A percentile compares a stretch with the other conserved stretches of the same genome.
Evolutionary conservation across 2,113 vertebrate species (phyloP).

Genomic region (Macquaria ambigua): DNA sequence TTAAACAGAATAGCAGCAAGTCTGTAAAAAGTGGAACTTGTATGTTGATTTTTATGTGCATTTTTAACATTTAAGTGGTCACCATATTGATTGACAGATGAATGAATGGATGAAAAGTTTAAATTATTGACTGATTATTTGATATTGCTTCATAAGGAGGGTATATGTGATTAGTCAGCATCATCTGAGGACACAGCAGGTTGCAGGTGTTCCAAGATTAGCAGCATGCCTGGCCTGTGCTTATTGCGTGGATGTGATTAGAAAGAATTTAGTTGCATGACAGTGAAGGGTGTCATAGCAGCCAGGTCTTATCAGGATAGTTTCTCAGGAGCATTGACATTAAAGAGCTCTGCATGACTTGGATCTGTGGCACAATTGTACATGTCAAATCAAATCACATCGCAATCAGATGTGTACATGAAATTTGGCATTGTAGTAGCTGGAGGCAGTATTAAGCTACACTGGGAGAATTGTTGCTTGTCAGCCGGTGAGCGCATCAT

Average conservation of each 20-base stretch:
- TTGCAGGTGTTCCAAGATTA: conserved; percentile 28
- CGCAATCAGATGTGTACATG: conserved; percentile 31
- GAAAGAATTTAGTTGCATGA: conserved; percentile 51
- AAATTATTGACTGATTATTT: background rate
- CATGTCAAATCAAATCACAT: conserved; percentile 44
- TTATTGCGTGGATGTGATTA: conserved; percentile 44
- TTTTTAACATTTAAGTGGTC: background rate
- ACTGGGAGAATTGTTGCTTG: conserved; percentile 1
- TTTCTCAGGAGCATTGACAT: conserved; percentile 37
- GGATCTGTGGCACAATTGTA: conserved; percentile 39
- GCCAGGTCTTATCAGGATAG: conserved; percentile 40
- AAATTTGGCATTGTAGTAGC: conserved; percentile 26
- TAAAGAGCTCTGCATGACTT: conserved; percentile 45
- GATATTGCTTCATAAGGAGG: background rate
- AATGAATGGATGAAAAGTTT: background rate
- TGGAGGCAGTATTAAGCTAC: background rate
- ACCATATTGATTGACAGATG: background rate
- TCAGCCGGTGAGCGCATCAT: background rate
- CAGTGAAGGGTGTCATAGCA: conserved; percentile 38
- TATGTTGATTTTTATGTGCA: background rate
- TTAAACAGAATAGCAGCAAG: background rate
- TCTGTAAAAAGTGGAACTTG: background rate
- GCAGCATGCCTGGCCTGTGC: background rate
- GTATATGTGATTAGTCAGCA: background rate
- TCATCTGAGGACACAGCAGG: conserved; percentile 11